Evolutionary conservation across 2,797 vertebrate species (phyloP), one percentile per base, ranked within the genome.

Genomic region (Dryobates pubescens): DNA sequence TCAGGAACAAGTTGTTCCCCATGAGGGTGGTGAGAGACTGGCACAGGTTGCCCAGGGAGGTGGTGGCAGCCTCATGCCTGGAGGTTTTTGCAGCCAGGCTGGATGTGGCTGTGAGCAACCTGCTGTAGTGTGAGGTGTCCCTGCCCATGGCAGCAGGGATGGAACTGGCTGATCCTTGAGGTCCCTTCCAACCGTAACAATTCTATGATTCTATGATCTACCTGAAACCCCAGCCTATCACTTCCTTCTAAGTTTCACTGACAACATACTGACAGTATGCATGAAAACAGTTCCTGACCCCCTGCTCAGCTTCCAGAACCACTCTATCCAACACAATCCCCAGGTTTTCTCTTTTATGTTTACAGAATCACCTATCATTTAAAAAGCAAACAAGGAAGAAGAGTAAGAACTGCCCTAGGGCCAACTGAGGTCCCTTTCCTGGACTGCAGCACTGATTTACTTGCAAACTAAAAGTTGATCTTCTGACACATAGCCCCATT

Each of bases 211-310:
- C 36, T 10, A 9, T 38, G 38, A 38, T 14, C 34, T 14, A 70
- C 13, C 10, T 29, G 54, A 74, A 54, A 9, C 12, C 34, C 59
- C 17, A 11, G 12, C 5, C 3, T 4, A 63, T 23, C 2, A 38
- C 65, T 67, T 70, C 27, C 59, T 58, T 36, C 27, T 13, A 26
- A 27, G 22, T 82, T 82, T 84, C 32, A 70, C 54, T 76, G 57
- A 19, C 1, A 1, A 58, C 1, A 0, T 11, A 41, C 6, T 56
- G 63, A 22, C 51, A 65, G 73, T 3, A 67, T 3, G 5, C 12
- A 58, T 77, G 62, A 36, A 76, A 74, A 56, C 53, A 26, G 36
- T 26, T 34, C 34, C 36, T 41, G 14, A 79, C 41, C 29, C 23
- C 24, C 41, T 77, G 69, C 34, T 43, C 70, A 64, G 68, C 32